Base-by-base conservation (phyloP, 2,113 vertebrate genomes). In the Eupsittula cactorum region DNA sequence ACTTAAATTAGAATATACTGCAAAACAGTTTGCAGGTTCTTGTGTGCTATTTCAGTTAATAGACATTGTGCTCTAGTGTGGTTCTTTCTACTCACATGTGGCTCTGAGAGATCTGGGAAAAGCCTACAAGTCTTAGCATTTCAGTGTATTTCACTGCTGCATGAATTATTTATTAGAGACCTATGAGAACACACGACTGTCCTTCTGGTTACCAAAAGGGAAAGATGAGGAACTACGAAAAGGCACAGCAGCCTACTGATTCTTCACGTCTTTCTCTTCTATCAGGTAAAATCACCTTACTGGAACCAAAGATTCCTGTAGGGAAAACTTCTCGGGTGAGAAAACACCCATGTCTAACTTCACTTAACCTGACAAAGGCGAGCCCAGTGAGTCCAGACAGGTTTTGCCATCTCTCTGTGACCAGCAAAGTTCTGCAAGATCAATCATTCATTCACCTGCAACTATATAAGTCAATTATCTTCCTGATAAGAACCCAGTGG, bases 51-150 rank as follows among this genome's bases (percentile, higher is more conserved):
- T 63, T 59, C 31, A 83, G 13, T 60, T 60, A 27, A 52, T 21
- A 31, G 49, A 20, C 2, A 2, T 1, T 39, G n/a, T 6, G 4
- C 13, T 60, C 42, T 13, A 49, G 7, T 2, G 21, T 8, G 33
- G 18, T 17, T 75, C 42, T 23, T 88, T 37, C 42, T 62, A 28
- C 25, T 68, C 33, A 39, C 2, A 25, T 0, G 0, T 47, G 59
- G 29, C 24, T 27, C 10, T n/a, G n/a, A 44, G 24, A 93, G 24
- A 25, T 25, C 33, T 46, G 19, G 42, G 14, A 20, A 85, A 49
- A 82, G 18, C 8, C 31, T 41, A 5, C 7, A 6, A 39, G 18
- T 77, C 52, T 76, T 37, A 33, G 39, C 33, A 49, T 68, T 92
- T 87, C 65, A 88, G 53, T 2, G 1, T 27, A 88, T 78, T 91